A percentile compares a stretch with the other conserved stretches of the same genome.
phyloP scores from a whole-genome alignment of 2,888 invertebrate species.

The Thalpophila matura region DNA sequence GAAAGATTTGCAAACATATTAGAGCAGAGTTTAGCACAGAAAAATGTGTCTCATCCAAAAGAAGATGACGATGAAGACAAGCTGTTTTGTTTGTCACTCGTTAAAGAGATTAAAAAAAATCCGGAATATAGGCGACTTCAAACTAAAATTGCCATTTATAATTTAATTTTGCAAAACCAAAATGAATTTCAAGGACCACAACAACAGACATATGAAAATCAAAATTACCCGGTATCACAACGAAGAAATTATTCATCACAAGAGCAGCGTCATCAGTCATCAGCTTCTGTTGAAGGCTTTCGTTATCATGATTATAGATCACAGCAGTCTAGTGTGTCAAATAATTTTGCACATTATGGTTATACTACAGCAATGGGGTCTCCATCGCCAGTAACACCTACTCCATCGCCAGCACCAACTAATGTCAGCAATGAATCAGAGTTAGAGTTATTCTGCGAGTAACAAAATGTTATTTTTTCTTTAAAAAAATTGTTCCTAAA shows the following conservation, averaged over 20 bases:
- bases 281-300: conserved; percentile 52
- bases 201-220: conserved; percentile 50
- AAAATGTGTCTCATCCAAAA: conserved; percentile 55
- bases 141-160: conserved; percentile 55
- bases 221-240: conserved; percentile 53
- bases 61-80: conserved; percentile 53
- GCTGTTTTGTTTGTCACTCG: conserved; percentile 54
- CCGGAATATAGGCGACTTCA: conserved; percentile 53
- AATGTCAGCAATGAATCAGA: conserved; percentile 50
- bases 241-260: conserved; percentile 56
- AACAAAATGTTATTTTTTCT: conserved; percentile 50
- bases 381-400: conserved; percentile 40
- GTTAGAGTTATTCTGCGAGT: conserved; percentile 47
- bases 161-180: conserved; percentile 53
- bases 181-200: conserved; percentile 31
- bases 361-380: conserved; percentile 51
- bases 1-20: conserved; percentile 57
- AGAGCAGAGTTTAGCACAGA: conserved; percentile 53
- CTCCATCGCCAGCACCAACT: conserved; percentile 58
- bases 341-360: conserved; percentile 50
- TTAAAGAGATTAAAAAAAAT: conserved; percentile 51
- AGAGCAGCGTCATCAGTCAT: conserved; percentile 55
- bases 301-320: conserved; percentile 42
- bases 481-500: conserved; percentile 29
- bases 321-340: conserved; percentile 51